phyloP scores from a whole-genome alignment of 1,140 invertebrate genomes.

The Drosophila busckii region DNA sequence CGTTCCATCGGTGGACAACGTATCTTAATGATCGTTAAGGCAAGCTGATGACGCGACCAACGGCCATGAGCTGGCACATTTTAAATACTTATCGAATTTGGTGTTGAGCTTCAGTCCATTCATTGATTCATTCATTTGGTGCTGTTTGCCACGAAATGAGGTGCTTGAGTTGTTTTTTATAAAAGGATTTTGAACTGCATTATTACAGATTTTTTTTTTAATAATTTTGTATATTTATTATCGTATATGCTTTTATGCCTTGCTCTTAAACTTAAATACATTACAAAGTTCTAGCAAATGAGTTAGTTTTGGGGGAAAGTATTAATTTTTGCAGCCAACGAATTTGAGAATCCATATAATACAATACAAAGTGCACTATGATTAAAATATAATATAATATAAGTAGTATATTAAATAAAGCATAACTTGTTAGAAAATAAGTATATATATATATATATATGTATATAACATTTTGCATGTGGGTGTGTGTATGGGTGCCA shows the following conservation, averaged over 20 bases:
- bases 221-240: constrained; percentile 47
- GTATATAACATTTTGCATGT: no score
- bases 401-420: constrained; percentile 64
- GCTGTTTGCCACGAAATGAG: constrained; percentile 59
- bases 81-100: constrained; percentile 39
- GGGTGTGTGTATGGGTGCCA: constrained; percentile 25
- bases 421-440: constrained; percentile 55
- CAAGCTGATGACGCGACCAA: constrained; percentile 53
- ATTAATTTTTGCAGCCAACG: constrained; percentile 53
- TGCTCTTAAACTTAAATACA: constrained; percentile 60
- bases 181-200: constrained; percentile 35
- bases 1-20: constrained; percentile 65
- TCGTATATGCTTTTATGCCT: constrained; percentile 49
- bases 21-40: constrained; percentile 71
- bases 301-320: constrained; percentile 58
- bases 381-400: constrained; percentile 63
- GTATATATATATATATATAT: constrained; percentile 36
- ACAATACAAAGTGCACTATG: no score
- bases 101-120: constrained; percentile 39
- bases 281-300: constrained; percentile 59
- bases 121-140: constrained; percentile 70
- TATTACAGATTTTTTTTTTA: constrained; percentile 30
- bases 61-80: constrained; percentile 55
- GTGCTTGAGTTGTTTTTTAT: constrained; percentile 58
- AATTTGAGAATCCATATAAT: constrained; percentile 27